Base-by-base conservation (phyloP, 2,888 invertebrate species). In the Xanthorhoe spadicearia region DNA sequence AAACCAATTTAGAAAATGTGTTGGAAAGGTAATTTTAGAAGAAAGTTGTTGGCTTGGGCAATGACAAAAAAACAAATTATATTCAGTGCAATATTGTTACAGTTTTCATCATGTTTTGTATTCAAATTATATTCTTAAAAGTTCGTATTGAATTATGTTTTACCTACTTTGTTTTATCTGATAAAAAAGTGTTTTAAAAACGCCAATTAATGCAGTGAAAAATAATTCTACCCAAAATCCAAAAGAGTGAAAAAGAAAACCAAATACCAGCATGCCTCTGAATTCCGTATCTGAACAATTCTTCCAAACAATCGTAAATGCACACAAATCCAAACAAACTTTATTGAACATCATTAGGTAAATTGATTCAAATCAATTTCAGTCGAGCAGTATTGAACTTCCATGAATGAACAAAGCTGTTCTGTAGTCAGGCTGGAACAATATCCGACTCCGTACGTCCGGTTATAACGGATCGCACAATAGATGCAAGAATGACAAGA, bases 401-500 rank as follows among this genome's bases (percentile, higher is more conserved):
- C 57, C 5, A 13, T 32, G 32, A 32, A 57, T 32, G 7, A 49
- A 57, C 57, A 57, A 57, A 54, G 35, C 7, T 38, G 18, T 50
- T 58, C 50, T 58, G 35, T 58, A n/a, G 35, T 61, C 23, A 48
- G 50, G 49, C 48, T 28, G 53, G 53, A 61, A 66, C 57, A 57
- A 65, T 57, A 57, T 61, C 61, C 66, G 61, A 23, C 23, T 48
- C 18, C 19, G 52, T 17, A 23, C 43, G 23, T 54, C 57, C 61
- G 53, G 52, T 52, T 15, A 48, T 23, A 10, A 53, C 46, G 28
- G 38, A 66, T 43, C 38, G 19, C 28, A 67, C 64, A 66, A 65
- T 60, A 46, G 28, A 65, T 54, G 60, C 59, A 57, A 35, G 54
- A 59, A 60, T 61, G 54, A 19, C 57, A 46, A 59, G 51, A 53